A percentile compares a stretch with the other conserved stretches of the same genome.
These are phyloP conservation scores for Cyprinodon tularosa DNA, from an alignment of 2,113 vertebrate genomes.

Conservation along the genomic window DNA sequence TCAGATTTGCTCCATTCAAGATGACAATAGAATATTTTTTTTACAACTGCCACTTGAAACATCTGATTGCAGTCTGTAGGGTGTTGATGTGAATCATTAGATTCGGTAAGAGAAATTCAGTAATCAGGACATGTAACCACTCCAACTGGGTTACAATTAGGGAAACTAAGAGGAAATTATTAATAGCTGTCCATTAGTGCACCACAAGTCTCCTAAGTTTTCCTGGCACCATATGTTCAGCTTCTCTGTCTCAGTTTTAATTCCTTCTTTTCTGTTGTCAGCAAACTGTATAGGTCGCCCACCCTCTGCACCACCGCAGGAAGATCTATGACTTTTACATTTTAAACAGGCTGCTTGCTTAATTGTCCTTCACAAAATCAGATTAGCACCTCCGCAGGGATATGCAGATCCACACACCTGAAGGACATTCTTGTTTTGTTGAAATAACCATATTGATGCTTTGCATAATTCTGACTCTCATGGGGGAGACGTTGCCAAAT, in stretches of 20 bases:
- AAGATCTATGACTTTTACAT: conserved; percentile 30
- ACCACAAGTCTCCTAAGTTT: conserved; percentile 26
- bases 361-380: conserved; percentile 33
- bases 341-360: conserved; percentile 37
- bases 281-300: conserved; percentile 33
- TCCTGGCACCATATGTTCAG: conserved; percentile 6
- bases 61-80: conserved; percentile 6
- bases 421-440: conserved; percentile 59
- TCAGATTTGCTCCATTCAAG: neutral
- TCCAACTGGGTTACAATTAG: conserved; percentile 9
- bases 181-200: conserved; percentile 22
- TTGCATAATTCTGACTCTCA: conserved; percentile 27
- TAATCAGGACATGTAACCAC: conserved; percentile 25
- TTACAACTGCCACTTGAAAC: neutral
- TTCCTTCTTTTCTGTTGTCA: conserved; percentile 2
- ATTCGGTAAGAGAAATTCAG: conserved; percentile 15
- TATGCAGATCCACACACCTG: conserved; percentile 15
- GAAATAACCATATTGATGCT: conserved; percentile 36
- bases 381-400: conserved; percentile 27
- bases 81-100: conserved; percentile 2
- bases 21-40: neutral
- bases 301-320: conserved; percentile 6
- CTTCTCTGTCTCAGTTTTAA: neutral
- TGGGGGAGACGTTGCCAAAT: conserved; percentile 9
- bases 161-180: neutral